Percentiles rank a stretch among this genome's conserved stretches.
Evolutionary conservation across 1,140 invertebrate species (phyloP).

Genomic region (Zaprionus lachaisei): DNA sequence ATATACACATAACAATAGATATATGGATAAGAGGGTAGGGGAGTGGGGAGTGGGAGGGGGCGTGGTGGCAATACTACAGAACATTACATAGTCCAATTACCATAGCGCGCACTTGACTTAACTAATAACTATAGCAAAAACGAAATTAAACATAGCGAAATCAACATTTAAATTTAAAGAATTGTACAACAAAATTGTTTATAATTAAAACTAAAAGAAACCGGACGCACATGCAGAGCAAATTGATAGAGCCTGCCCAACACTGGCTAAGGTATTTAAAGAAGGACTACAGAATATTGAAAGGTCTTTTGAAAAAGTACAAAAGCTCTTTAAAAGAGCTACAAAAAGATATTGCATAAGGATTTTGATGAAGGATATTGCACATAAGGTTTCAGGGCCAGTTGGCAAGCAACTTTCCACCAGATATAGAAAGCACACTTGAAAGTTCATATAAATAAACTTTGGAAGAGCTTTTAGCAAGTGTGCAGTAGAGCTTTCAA

Average conservation of each 20-base stretch:
- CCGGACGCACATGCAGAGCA: slow-evolving; percentile 2
- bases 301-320: too few species aligned
- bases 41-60: too few species aligned
- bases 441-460: too few species aligned
- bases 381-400: neutral
- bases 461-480: neutral
- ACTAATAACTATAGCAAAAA: slow-evolving; percentile 53
- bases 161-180: slow-evolving; percentile 52
- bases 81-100: slow-evolving; percentile 62
- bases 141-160: slow-evolving; percentile 50
- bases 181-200: slow-evolving; percentile 57
- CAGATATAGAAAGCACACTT: too few species aligned
- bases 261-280: neutral
- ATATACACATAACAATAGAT: slow-evolving; percentile 38
- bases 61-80: slow-evolving; percentile 44
- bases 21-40: neutral
- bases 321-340: neutral
- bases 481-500: too few species aligned
- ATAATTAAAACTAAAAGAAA: slow-evolving; percentile 56
- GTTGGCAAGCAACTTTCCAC: neutral
- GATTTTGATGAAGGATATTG: neutral
- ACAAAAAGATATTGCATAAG: neutral
- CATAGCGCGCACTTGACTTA: slow-evolving; percentile 58
- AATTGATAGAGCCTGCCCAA: neutral
- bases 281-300: too few species aligned